Percentiles rank a stretch among this genome's conserved stretches.
phyloP scores from a whole-genome alignment of 2,113 vertebrate species.

The Catharus fuscescens region DNA sequence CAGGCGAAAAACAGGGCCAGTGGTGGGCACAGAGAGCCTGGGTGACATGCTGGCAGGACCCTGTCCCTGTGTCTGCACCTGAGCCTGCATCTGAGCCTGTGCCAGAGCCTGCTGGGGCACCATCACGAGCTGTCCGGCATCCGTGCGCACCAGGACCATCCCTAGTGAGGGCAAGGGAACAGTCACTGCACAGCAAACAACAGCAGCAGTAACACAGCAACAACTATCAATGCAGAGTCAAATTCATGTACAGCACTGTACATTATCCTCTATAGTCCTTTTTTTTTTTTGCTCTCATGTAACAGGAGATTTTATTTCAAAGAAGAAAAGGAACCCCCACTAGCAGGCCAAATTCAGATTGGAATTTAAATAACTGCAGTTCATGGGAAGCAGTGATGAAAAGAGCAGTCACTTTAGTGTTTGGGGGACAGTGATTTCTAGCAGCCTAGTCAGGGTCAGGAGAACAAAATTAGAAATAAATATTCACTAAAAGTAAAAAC shows the following conservation, averaged over 20 bases:
- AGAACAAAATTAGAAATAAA: background rate
- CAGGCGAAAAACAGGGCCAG: constrained; percentile 81
- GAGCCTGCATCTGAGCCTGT: constrained; percentile 79
- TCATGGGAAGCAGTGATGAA: background rate
- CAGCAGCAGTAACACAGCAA: accelerated
- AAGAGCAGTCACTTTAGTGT: background rate
- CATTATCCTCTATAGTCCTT: accelerated
- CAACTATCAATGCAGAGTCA: background rate
- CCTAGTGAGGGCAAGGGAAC: constrained; percentile 58
- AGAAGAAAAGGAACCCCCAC: background rate
- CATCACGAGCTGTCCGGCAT: constrained; percentile 86
- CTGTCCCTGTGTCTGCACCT: constrained; percentile 76
- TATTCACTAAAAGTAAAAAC: background rate
- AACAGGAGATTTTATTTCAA: background rate
- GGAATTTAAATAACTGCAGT: background rate
- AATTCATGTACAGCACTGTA: accelerated
- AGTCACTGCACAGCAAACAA: background rate
- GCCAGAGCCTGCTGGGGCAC: constrained; percentile 88
- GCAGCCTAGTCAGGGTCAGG: background rate
- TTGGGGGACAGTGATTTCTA: background rate
- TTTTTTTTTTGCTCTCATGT: background rate
- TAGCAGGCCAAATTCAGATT: background rate
- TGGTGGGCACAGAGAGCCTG: constrained; percentile 78
- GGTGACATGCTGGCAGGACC: constrained; percentile 77
- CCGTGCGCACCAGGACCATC: constrained; percentile 87